Evolutionary conservation across 2,888 invertebrate species (phyloP).

Genomic region (Troides aeacus): DNA sequence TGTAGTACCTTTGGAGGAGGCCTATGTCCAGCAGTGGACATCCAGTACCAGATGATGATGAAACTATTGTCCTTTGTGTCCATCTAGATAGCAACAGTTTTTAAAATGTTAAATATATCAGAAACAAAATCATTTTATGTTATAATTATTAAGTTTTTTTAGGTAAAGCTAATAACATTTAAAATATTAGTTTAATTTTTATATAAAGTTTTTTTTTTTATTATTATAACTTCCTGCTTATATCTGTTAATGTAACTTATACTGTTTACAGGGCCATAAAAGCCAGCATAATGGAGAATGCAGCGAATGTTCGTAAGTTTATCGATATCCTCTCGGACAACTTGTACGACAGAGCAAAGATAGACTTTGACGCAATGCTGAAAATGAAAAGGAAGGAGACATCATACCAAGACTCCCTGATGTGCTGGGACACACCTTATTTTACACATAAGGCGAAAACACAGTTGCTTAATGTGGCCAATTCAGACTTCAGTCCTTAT

Average conservation of each 20-base stretch:
- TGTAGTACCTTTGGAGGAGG: too few relatives aligned
- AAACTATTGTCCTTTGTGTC: too few relatives aligned
- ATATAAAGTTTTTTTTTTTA: too few relatives aligned
- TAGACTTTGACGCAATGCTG: constrained; percentile 89
- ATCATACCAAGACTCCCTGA: constrained; percentile 60
- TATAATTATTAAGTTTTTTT: too few relatives aligned
- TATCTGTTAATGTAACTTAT: not conserved
- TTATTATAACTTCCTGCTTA: too few relatives aligned
- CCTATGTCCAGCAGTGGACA: too few relatives aligned
- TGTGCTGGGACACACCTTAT: constrained; percentile 94
- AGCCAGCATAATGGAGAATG: constrained; percentile 91
- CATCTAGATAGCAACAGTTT: too few relatives aligned
- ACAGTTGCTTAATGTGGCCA: constrained; percentile 84
- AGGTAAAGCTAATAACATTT: too few relatives aligned
- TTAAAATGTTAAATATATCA: too few relatives aligned
- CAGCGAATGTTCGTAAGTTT: constrained; percentile 89
- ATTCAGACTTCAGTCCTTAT: constrained; percentile 88
- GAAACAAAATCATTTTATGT: too few relatives aligned
- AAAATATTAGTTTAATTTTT: too few relatives aligned
- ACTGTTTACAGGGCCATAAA: constrained; percentile 85
- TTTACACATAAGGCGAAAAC: constrained; percentile 87
- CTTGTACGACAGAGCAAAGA: constrained; percentile 83
- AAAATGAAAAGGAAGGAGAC: constrained; percentile 82
- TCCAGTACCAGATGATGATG: too few relatives aligned
- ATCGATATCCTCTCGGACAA: constrained; percentile 87